Evolutionary conservation across 2,797 vertebrate species (phyloP).

Genomic region (Paramormyrops hopkinsi): DNA sequence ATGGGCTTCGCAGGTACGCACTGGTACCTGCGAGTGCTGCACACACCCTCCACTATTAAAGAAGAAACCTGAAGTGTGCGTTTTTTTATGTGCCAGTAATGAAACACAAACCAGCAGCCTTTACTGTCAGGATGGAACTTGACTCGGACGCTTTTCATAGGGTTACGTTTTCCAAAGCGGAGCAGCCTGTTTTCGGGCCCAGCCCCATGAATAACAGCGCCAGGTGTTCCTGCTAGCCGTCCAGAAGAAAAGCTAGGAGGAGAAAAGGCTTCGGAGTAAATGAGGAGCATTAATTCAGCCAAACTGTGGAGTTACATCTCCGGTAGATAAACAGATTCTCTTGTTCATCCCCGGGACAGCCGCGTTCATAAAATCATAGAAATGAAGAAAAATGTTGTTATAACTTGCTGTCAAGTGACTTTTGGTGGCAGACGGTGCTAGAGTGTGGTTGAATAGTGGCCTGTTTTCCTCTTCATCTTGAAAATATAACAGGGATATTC

Average conservation of each 20-base stretch:
- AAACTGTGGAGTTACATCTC: background rate
- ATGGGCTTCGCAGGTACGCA: background rate
- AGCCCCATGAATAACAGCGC: background rate
- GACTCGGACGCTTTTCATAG: background rate
- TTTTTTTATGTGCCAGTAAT: background rate
- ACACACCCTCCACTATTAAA: background rate
- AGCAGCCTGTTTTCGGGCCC: background rate
- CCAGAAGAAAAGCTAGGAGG: background rate
- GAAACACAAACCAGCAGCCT: background rate
- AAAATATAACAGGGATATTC: background rate
- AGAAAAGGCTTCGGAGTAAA: background rate
- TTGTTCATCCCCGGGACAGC: background rate
- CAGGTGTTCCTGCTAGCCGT: slow-evolving; percentile 8
- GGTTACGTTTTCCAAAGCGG: background rate
- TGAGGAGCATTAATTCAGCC: background rate
- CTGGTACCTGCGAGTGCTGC: background rate
- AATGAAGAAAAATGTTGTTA: background rate
- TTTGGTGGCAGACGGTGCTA: background rate
- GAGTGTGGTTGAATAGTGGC: background rate
- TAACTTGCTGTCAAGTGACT: background rate
- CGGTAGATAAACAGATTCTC: background rate
- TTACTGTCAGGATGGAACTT: slow-evolving; percentile 10
- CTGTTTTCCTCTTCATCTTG: background rate
- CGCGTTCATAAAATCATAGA: background rate
- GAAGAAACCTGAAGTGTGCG: background rate